Conservation (phyloP, 2,113 vertebrate species). For the Albula glossodonta region DNA sequence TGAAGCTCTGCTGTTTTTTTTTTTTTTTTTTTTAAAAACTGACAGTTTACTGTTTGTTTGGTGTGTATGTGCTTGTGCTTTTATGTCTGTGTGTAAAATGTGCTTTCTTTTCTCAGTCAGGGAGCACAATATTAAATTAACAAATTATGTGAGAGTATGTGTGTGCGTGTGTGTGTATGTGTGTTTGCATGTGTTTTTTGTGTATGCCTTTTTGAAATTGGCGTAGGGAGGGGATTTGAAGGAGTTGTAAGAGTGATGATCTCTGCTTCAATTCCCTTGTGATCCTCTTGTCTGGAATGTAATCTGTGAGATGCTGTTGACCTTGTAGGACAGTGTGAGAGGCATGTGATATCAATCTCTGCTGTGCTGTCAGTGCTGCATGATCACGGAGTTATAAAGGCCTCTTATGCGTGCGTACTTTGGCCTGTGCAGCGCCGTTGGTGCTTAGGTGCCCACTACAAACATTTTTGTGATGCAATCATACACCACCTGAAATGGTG, state of each 20-base stretch:
- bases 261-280: not conserved
- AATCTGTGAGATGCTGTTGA: not conserved
- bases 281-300: not conserved
- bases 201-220: not conserved
- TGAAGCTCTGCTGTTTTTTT: not conserved
- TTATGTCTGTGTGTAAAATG: too few relatives aligned
- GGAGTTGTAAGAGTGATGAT: not conserved
- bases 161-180: not conserved
- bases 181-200: not conserved
- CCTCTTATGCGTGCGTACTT: not conserved
- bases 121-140: not conserved
- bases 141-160: too few relatives aligned
- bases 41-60: too few relatives aligned
- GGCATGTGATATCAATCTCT: not conserved
- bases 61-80: too few relatives aligned
- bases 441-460: too few relatives aligned
- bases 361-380: not conserved
- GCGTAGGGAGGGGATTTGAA: not conserved
- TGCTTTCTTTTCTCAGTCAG: slow-evolving; percentile 1
- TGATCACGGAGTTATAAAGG: not conserved
- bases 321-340: not conserved
- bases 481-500: too few relatives aligned
- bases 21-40: not conserved
- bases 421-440: not conserved
- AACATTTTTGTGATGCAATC: too few relatives aligned